Conservation (phyloP, 2,888 invertebrate genomes). For the Dynastes hyllus region DNA sequence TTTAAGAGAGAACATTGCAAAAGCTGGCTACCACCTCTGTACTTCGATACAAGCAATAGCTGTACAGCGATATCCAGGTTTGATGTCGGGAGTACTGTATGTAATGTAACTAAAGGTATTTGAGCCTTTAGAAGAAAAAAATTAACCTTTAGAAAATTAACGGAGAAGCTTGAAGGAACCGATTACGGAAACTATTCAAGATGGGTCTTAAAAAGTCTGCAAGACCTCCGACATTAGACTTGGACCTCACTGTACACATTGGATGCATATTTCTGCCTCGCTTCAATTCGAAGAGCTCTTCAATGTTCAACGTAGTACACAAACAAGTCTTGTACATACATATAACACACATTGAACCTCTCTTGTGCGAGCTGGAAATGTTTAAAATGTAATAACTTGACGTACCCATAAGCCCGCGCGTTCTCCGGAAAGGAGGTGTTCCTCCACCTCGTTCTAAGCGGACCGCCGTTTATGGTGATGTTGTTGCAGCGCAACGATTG, state of each 20-base stretch:
- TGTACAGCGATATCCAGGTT: background rate
- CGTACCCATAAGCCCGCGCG: constrained; percentile 25
- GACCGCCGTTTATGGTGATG: constrained; percentile 46
- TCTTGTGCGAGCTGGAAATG: constrained; percentile 10
- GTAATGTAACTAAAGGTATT: too few relatives aligned
- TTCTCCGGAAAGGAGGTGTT: constrained; percentile 1
- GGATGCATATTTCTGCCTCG: too few relatives aligned
- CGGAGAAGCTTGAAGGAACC: too few relatives aligned
- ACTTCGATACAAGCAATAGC: background rate
- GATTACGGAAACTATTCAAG: too few relatives aligned
- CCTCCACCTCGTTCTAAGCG: constrained; percentile 11
- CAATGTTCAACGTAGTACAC: background rate
- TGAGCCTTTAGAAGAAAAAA: too few relatives aligned
- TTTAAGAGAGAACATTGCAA: background rate
- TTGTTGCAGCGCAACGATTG: constrained; percentile 22
- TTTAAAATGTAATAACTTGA: constrained; percentile 30
- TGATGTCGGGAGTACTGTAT: too few relatives aligned
- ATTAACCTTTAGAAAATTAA: too few relatives aligned
- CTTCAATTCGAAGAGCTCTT: background rate
- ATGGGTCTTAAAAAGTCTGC: too few relatives aligned
- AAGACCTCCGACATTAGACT: too few relatives aligned
- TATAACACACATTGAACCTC: constrained; percentile 11
- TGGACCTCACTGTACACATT: background rate
- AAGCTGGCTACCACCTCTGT: constrained; percentile 6
- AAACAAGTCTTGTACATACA: background rate